Conservation (phyloP, 2,113 vertebrate genomes). For the Phoenicopterus ruber region DNA sequence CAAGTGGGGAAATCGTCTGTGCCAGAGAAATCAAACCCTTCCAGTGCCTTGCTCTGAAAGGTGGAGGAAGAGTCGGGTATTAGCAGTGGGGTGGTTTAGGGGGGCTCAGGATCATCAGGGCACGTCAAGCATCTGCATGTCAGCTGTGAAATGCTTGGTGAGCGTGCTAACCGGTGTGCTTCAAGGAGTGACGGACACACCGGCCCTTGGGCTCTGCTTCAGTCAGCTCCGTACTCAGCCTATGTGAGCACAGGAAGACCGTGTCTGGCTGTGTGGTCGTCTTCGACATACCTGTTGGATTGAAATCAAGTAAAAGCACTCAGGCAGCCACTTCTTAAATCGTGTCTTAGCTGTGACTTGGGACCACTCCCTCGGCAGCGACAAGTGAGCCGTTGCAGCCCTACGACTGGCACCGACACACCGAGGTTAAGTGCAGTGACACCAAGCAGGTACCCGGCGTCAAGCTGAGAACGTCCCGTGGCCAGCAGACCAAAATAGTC, state of each 20-base stretch:
- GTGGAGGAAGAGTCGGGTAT: neutral
- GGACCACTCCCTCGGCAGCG: neutral
- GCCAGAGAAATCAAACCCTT: neutral
- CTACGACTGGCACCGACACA: rapidly evolving
- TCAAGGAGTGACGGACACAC: neutral
- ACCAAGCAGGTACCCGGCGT: neutral
- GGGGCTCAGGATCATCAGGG: neutral
- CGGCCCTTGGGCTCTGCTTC: neutral
- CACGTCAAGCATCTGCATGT: neutral
- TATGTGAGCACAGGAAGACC: rapidly evolving
- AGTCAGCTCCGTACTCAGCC: neutral
- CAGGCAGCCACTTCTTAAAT: neutral
- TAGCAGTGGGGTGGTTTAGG: neutral
- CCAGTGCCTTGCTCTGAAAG: neutral
- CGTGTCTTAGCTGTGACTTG: neutral
- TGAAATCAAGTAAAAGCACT: neutral
- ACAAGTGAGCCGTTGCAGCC: neutral
- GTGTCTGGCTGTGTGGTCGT: neutral
- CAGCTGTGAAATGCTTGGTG: neutral
- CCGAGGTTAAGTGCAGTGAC: neutral
- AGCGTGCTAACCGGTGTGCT: neutral
- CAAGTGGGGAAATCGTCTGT: rapidly evolving
- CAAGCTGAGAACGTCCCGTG: neutral
- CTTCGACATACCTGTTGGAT: neutral
- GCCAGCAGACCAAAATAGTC: neutral